phyloP scores from a whole-genome alignment of 2,888 invertebrate species.

The Tipula lateralis region DNA sequence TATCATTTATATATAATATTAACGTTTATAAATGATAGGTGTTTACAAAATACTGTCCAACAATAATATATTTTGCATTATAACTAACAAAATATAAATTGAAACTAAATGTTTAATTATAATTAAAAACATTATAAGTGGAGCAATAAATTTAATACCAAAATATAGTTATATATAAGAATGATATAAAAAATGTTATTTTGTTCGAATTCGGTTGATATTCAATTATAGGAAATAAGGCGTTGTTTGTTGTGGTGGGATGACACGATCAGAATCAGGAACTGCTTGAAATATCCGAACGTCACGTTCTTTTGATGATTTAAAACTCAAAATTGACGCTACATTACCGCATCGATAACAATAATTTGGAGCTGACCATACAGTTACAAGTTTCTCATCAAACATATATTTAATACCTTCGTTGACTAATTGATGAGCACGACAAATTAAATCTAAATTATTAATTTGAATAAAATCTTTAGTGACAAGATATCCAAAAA shows the following conservation, averaged over 20 bases:
- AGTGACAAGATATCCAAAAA: slow-evolving; percentile 92
- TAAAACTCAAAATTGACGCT: slow-evolving; percentile 91
- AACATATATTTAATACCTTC: slow-evolving; percentile 99
- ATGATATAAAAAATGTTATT: neutral
- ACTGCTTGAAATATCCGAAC: slow-evolving; percentile 93
- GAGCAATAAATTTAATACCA: slow-evolving; percentile 28
- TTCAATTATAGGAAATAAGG: slow-evolving; percentile 87
- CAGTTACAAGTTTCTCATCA: slow-evolving; percentile 91
- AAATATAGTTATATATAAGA: neutral
- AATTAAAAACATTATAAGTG: neutral
- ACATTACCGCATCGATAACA: slow-evolving; percentile 99
- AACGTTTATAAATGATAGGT: too few species aligned
- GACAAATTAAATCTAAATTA: slow-evolving; percentile 86
- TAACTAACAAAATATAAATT: neutral
- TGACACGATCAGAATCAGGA: slow-evolving; percentile 88
- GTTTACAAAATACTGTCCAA: neutral
- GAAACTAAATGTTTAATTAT: neutral
- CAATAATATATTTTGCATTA: neutral
- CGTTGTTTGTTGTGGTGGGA: slow-evolving; percentile 86
- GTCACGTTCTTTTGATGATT: slow-evolving; percentile 67
- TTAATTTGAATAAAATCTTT: slow-evolving; percentile 93
- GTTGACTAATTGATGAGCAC: slow-evolving; percentile 98
- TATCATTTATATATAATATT: neutral
- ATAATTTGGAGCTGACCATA: slow-evolving; percentile 99
- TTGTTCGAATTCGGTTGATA: neutral